Conservation (phyloP, 2,113 vertebrate species). For the Hystrix cristata region DNA sequence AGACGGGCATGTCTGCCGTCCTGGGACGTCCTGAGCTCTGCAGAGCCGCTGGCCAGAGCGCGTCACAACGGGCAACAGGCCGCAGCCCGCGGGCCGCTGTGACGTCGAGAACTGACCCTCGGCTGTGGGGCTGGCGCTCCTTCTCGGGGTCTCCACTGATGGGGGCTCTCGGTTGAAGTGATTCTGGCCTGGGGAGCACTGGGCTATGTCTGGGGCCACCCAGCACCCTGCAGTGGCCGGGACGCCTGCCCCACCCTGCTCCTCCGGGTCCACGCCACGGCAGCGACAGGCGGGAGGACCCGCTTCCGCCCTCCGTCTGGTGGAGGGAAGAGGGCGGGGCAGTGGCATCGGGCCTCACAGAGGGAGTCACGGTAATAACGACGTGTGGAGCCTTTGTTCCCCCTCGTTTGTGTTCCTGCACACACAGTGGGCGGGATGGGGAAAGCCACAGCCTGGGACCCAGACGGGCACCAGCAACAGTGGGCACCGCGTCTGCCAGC, state of each 20-base stretch:
- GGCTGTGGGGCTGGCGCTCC: too few relatives aligned
- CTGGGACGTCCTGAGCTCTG: background rate
- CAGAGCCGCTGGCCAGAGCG: background rate
- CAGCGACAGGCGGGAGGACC: background rate
- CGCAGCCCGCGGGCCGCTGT: rapidly evolving
- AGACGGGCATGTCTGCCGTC: background rate
- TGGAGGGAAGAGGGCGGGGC: background rate
- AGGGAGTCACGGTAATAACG: constrained; percentile 70
- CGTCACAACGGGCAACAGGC: background rate
- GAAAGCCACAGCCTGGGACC: rapidly evolving
- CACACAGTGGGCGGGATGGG: background rate
- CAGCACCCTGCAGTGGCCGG: background rate
- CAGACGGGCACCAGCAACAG: too few relatives aligned
- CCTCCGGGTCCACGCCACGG: rapidly evolving
- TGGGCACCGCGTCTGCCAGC: rapidly evolving
- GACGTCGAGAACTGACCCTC: rapidly evolving
- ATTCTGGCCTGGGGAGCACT: background rate
- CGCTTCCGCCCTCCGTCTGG: background rate
- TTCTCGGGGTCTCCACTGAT: background rate
- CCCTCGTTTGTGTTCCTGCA: constrained; percentile 58
- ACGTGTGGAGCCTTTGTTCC: background rate
- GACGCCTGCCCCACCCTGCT: background rate
- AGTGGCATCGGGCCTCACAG: background rate
- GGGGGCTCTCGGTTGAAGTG: background rate
- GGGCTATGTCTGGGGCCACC: background rate